A percentile compares a stretch with the other conserved stretches of the same genome.
These are phyloP conservation scores for Anagyrus pseudococci DNA, from an alignment of 2,888 invertebrate genomes.

Conservation along the genomic window DNA sequence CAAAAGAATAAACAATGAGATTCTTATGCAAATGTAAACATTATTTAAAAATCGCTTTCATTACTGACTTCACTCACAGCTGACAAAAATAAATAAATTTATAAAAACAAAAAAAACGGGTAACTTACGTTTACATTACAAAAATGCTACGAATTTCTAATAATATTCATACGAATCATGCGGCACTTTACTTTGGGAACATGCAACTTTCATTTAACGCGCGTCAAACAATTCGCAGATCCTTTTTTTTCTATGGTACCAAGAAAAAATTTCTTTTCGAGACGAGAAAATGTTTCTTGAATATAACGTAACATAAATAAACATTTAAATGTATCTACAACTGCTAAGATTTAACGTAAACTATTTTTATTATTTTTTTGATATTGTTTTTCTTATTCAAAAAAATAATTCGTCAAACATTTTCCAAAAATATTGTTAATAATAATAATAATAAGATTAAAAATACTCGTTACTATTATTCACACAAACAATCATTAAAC, in stretches of 20 bases:
- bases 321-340: no score
- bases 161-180: slow-evolving; percentile 31
- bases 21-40: no score
- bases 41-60: slow-evolving; percentile 1
- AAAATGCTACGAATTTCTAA: slow-evolving; percentile 27
- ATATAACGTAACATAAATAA: no score
- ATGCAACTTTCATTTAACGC: no score
- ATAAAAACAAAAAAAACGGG: slow-evolving; percentile 7
- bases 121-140: slow-evolving; percentile 17
- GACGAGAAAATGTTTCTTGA: slow-evolving; percentile 15
- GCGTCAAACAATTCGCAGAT: slow-evolving; percentile 30
- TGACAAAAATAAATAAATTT: slow-evolving; percentile 30
- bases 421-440: no score
- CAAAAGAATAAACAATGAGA: no score
- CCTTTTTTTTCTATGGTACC: slow-evolving; percentile 9
- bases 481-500: no score
- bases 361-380: no score
- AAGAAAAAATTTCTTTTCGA: slow-evolving; percentile 5
- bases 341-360: no score
- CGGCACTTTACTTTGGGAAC: slow-evolving; percentile 19
- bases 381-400: background rate
- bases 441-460: no score
- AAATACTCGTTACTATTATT: no score
- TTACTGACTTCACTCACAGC: background rate
- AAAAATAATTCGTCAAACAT: slow-evolving; percentile 19